Evolutionary conservation across 2,888 invertebrate genomes (phyloP).

Genomic region (Sphaerophoria taeniata): DNA sequence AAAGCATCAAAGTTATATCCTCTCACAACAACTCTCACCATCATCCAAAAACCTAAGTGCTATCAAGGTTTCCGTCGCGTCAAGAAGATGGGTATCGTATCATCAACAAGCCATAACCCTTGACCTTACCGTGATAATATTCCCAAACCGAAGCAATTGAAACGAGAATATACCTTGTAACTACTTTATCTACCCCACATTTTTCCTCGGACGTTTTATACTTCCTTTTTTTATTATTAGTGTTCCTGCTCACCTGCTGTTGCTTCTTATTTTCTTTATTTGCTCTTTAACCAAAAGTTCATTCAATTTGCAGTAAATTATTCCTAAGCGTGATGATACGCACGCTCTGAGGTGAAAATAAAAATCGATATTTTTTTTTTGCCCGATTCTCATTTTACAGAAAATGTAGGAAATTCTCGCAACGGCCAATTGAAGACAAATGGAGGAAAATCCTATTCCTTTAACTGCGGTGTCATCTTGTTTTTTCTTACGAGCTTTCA

Average conservation of each 20-base stretch:
- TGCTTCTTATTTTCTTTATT: slow-evolving; percentile 32
- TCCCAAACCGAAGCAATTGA: not conserved
- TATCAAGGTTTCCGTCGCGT: not conserved
- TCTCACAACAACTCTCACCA: slow-evolving; percentile 18
- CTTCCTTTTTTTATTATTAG: not conserved
- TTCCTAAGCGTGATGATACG: slow-evolving; percentile 58
- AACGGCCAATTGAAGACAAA: slow-evolving; percentile 26
- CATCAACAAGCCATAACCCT: slow-evolving; percentile 53
- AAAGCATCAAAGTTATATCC: slow-evolving; percentile 1
- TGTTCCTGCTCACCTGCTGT: not conserved
- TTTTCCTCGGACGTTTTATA: not conserved
- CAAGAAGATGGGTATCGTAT: slow-evolving; percentile 25
- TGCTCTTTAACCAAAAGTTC: slow-evolving; percentile 60
- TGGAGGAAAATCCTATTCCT: slow-evolving; percentile 17
- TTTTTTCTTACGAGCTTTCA: not conserved
- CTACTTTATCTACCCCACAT: slow-evolving; percentile 24
- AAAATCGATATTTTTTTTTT: slow-evolving; percentile 54
- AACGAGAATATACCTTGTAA: slow-evolving; percentile 16
- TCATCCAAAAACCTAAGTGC: not conserved
- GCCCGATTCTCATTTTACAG: not conserved
- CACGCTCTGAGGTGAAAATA: slow-evolving; percentile 52
- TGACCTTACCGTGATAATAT: slow-evolving; percentile 42
- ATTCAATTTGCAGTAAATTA: slow-evolving; percentile 73
- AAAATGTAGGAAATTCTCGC: slow-evolving; percentile 15
- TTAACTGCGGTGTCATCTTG: not conserved